Evolutionary conservation across 2,888 invertebrate species (phyloP).

Genomic region (Drosophila helvetica): DNA sequence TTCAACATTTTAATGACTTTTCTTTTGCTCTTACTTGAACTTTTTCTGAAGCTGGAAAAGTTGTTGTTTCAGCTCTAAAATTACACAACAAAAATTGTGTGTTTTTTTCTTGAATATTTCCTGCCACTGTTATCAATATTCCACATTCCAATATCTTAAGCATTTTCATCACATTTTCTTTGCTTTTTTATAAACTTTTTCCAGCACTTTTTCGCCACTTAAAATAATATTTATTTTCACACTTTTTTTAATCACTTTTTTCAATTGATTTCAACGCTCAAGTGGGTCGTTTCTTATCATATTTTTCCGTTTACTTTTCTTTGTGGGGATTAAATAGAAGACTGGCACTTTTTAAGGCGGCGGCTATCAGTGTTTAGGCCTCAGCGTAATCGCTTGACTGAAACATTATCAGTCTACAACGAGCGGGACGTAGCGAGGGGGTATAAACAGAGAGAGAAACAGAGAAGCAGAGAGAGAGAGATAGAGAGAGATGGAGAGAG

Average conservation of each 20-base stretch:
- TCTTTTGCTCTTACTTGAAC: neutral
- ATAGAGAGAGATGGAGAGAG: neutral
- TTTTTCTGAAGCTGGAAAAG: neutral
- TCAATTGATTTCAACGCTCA: conserved; percentile 5
- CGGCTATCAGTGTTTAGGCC: conserved; percentile 9
- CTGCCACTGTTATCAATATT: neutral
- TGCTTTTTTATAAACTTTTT: neutral
- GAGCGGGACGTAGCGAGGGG: neutral
- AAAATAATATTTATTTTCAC: neutral
- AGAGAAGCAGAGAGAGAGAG: neutral
- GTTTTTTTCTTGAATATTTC: no score
- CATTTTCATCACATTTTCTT: neutral
- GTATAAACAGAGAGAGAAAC: conserved; percentile 2
- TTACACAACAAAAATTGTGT: neutral
- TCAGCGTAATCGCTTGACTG: conserved; percentile 10
- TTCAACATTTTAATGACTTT: neutral
- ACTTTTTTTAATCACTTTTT: neutral
- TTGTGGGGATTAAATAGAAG: conserved; percentile 2
- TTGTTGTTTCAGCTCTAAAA: neutral
- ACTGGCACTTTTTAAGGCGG: conserved; percentile 6
- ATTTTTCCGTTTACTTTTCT: conserved; percentile 12
- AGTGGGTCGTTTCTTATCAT: conserved; percentile 13
- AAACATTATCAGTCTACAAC: conserved; percentile 28
- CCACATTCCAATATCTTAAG: no score
- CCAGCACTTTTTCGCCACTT: neutral